Evolutionary conservation across 2,797 vertebrate genomes (phyloP), one percentile per base, ranked within the genome.

Genomic region (Pseudomugil gertrudae): DNA sequence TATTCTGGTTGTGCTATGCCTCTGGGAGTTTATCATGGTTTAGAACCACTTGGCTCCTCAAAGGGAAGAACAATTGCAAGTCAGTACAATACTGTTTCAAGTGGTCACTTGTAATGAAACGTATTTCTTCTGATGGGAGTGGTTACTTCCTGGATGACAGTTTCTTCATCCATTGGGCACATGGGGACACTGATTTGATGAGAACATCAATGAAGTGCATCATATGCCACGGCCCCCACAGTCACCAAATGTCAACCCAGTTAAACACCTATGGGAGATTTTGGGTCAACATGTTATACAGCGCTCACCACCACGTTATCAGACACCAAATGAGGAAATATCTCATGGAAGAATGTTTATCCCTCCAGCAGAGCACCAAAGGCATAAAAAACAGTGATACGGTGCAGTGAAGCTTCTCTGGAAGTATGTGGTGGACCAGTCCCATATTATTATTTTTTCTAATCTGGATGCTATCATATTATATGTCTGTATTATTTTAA

Each of bases 191-290:
- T 21, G 45, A 47, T 47, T 21, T 47, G 45, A 47, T 47, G n/a
- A 47, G 21, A 47, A 10, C 21, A 23, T 3, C n/a, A 47, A n/a
- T 47, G 45, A 47, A 47, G 45, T 11, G 17, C 9, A 47, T 47
- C 45, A 21, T 47, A 47, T 47, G 45, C 45, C n/a, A 23, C 10
- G 45, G 45, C 45, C n/a, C 45, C 45, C 21, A 23, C 45, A 21
- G 45, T 47, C 21, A 21, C 45, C 45, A 47, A 47, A 21, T 23
- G 45, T 47, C 45, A 47, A 47, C 9, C 45, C 45, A 47, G 45
- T 47, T 47, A 47, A 21, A 47, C 45, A 47, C 45, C 45, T 47
- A 10, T 47, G n/a, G 43, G 43, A 47, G 45, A 47, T 47, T 47
- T 10, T 9, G 45, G 45, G 45, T 21, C 45, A n/a, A 47, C 21